Conservation (phyloP, 2,113 vertebrate genomes). For the Alethe castanea region DNA sequence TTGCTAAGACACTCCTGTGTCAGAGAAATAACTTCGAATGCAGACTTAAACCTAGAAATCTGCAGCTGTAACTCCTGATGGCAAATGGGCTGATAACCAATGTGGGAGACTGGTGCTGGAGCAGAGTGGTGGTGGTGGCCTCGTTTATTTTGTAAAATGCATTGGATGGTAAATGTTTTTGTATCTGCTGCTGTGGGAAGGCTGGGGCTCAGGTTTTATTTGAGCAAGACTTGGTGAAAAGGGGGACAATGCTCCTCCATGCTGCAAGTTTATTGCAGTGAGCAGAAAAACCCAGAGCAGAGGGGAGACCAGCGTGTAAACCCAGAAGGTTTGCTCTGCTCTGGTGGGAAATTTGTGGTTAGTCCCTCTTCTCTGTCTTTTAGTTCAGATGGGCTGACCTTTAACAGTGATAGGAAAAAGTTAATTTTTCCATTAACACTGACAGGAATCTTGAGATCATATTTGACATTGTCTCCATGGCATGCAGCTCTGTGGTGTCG, state of each 20-base stretch:
- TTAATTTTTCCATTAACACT: not conserved
- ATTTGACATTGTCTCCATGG: not conserved
- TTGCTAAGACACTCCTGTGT: not conserved
- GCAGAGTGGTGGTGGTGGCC: rapidly evolving
- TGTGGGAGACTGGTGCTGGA: not conserved
- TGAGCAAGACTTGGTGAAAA: not conserved
- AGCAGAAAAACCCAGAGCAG: not conserved
- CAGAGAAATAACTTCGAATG: not conserved
- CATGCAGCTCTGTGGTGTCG: not conserved
- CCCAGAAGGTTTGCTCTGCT: not conserved
- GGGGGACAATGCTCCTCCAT: not conserved
- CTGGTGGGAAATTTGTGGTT: not conserved
- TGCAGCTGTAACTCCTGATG: not conserved
- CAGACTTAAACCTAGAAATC: not conserved
- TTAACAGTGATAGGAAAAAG: not conserved
- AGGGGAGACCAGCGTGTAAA: not conserved
- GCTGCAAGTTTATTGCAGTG: not conserved
- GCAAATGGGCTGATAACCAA: not conserved
- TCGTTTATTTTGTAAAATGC: not conserved
- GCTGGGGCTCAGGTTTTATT: not conserved
- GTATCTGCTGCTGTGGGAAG: not conserved
- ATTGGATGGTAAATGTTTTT: not conserved
- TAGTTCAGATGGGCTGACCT: not conserved
- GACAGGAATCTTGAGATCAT: not conserved
- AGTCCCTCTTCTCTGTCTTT: not conserved